Conservation (phyloP, 2,888 invertebrate species). For the Gastrophysa polygoni region DNA sequence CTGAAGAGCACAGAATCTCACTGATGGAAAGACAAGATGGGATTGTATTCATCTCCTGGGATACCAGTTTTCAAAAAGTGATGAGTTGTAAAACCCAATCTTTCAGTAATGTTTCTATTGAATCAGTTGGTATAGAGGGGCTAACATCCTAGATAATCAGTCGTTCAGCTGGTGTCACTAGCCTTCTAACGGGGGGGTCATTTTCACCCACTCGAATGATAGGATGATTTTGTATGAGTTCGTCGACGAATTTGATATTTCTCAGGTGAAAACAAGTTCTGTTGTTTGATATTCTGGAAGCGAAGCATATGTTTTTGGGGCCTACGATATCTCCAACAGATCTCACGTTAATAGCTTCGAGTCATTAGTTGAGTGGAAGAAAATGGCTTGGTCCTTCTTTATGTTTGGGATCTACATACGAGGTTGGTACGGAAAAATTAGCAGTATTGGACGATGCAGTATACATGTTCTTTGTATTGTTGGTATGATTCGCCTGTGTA, state of each 20-base stretch:
- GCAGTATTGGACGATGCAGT: too few species aligned
- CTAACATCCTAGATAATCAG: constrained; percentile 40
- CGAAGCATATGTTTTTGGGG: constrained; percentile 14
- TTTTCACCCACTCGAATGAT: neutral
- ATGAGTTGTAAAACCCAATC: constrained; percentile 2
- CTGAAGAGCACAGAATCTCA: constrained; percentile 23
- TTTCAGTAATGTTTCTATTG: constrained; percentile 16
- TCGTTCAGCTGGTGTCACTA: constrained; percentile 34
- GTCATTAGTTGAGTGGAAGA: constrained; percentile 10
- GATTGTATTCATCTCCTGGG: constrained; percentile 30
- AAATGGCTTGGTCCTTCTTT: constrained; percentile 5
- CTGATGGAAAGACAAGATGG: constrained; percentile 36
- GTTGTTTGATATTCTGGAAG: constrained; percentile 15
- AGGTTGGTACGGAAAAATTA: too few species aligned
- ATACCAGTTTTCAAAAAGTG: constrained; percentile 37
- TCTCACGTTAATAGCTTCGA: constrained; percentile 1
- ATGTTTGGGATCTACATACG: neutral
- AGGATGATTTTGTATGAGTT: constrained; percentile 29
- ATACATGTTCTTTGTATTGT: too few species aligned
- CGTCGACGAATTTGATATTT: constrained; percentile 23
- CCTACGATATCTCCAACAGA: constrained; percentile 12
- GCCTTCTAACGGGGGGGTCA: constrained; percentile 21
- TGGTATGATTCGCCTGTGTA: too few species aligned
- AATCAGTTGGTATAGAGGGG: constrained; percentile 33
- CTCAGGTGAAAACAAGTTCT: constrained; percentile 15